Percentiles rank a stretch among this genome's conserved stretches.
Conservation (phyloP, 2,888 invertebrate species). For the Phoenoteleia sp. region DNA sequence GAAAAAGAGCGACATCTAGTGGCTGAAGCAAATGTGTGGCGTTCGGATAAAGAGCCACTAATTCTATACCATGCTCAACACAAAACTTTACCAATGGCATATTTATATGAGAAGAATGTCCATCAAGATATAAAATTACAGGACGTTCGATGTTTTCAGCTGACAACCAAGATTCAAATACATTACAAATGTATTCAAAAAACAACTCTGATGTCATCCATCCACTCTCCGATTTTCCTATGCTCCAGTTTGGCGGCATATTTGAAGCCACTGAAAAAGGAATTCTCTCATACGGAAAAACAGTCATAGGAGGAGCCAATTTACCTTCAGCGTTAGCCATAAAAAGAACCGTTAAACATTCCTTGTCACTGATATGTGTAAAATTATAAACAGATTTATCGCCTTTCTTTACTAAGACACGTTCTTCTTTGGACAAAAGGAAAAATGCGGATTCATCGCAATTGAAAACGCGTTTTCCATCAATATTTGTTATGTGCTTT, state of each 20-base stretch:
- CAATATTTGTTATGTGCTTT: neutral
- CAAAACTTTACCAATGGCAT: slow-evolving; percentile 78
- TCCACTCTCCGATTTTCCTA: slow-evolving; percentile 84
- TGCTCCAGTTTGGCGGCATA: slow-evolving; percentile 81
- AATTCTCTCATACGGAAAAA: slow-evolving; percentile 78
- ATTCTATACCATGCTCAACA: neutral
- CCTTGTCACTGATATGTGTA: slow-evolving; percentile 8
- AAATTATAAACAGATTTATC: slow-evolving; percentile 41
- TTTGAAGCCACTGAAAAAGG: slow-evolving; percentile 73
- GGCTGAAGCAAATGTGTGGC: slow-evolving; percentile 18
- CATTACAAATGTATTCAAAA: neutral
- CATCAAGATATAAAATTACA: slow-evolving; percentile 84
- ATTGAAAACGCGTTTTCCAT: slow-evolving; percentile 81
- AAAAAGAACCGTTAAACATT: slow-evolving; percentile 33
- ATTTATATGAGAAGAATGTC: slow-evolving; percentile 83
- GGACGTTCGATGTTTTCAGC: slow-evolving; percentile 80
- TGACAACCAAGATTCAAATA: slow-evolving; percentile 82
- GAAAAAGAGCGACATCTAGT: slow-evolving; percentile 12
- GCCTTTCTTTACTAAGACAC: slow-evolving; percentile 81
- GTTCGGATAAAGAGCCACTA: slow-evolving; percentile 10
- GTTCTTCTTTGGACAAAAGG: slow-evolving; percentile 81
- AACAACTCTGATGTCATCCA: slow-evolving; percentile 84
- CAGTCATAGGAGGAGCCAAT: slow-evolving; percentile 76
- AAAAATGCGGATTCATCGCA: slow-evolving; percentile 84
- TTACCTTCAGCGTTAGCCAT: slow-evolving; percentile 75